Conservation (phyloP, 2,113 vertebrate species). For the Sardina pilchardus region DNA sequence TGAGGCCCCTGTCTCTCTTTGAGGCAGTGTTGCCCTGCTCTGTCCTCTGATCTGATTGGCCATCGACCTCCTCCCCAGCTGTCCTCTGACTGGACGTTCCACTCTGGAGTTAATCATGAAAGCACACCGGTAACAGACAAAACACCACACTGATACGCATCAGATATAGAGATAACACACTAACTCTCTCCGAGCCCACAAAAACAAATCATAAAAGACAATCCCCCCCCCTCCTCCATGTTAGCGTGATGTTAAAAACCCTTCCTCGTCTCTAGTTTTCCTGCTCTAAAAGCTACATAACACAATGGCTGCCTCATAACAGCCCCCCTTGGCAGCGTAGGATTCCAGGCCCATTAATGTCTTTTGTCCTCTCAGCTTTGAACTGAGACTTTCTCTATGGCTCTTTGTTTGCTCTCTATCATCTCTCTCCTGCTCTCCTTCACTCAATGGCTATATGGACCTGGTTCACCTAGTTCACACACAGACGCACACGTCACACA, state of each 20-base stretch:
- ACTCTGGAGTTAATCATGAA: neutral
- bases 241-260: neutral
- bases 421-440: neutral
- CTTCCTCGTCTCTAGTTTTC: neutral
- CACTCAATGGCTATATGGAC: neutral
- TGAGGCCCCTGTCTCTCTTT: conserved; percentile 21
- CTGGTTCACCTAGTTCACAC: neutral
- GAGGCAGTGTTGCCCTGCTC: conserved; percentile 1
- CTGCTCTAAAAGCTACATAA: neutral
- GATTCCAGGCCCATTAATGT: neutral
- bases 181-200: too few relatives aligned
- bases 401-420: neutral
- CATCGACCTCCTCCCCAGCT: conserved; percentile 27
- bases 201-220: too few relatives aligned
- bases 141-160: neutral
- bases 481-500: too few relatives aligned
- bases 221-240: too few relatives aligned
- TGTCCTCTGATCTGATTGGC: conserved; percentile 6
- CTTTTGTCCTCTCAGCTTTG: neutral
- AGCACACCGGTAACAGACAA: neutral
- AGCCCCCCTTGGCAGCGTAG: neutral
- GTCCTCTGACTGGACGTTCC: neutral
- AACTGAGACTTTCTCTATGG: neutral
- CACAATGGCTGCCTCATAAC: neutral
- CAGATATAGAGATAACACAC: neutral